phyloP scores from a whole-genome alignment of 2,113 vertebrate genomes.

The Acinonyx jubatus region DNA sequence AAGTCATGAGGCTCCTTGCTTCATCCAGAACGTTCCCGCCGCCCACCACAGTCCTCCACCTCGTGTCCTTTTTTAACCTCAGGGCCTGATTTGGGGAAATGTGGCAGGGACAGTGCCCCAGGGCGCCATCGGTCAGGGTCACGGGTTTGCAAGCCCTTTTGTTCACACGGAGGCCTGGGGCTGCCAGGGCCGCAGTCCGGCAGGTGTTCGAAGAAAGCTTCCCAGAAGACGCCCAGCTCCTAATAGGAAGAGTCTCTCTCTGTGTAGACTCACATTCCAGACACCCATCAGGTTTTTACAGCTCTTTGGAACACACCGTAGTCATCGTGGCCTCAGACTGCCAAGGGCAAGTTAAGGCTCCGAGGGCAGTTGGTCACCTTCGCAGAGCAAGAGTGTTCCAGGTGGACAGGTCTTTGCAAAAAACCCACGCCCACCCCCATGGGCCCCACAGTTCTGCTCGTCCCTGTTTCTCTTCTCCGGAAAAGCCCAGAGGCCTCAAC shows the following conservation, averaged over 20 bases:
- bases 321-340: neutral
- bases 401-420: neutral
- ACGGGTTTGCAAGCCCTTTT: neutral
- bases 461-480: neutral
- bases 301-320: fast-evolving
- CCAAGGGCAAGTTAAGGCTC: neutral
- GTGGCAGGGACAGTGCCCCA: no score
- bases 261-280: no score
- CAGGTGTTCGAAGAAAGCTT: neutral
- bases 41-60: neutral
- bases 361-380: neutral
- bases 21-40: no score
- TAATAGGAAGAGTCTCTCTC: neutral
- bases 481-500: neutral
- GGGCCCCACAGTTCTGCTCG: neutral
- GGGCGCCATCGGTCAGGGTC: fast-evolving
- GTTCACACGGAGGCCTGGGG: neutral
- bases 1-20: fast-evolving
- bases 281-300: fast-evolving
- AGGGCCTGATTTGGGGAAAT: fast-evolving
- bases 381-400: neutral
- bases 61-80: neutral
- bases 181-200: neutral
- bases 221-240: fast-evolving
- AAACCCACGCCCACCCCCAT: fast-evolving